Evolutionary conservation across 2,113 vertebrate species (phyloP).

Genomic region (Mystacornis crossleyi): DNA sequence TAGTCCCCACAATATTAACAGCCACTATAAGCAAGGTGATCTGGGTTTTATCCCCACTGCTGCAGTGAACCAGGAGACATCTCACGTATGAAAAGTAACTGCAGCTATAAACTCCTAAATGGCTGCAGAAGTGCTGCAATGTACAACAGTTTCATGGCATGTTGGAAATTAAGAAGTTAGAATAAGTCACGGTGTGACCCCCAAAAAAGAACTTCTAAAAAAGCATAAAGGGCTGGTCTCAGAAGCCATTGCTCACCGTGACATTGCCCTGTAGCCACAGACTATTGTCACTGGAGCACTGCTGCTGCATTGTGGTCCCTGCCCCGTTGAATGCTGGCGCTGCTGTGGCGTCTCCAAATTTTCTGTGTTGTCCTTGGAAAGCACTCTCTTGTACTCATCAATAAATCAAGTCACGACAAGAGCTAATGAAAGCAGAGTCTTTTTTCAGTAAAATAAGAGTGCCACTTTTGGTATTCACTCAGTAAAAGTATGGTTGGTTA

Average conservation of each 20-base stretch:
- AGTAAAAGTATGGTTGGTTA: neutral
- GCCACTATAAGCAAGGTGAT: neutral
- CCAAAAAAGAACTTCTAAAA: neutral
- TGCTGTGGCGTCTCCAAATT: neutral
- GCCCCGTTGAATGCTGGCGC: neutral
- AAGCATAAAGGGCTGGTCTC: neutral
- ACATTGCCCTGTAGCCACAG: neutral
- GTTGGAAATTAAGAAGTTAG: neutral
- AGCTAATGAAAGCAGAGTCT: neutral
- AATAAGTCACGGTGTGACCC: neutral
- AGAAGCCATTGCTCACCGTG: neutral
- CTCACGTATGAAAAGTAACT: neutral
- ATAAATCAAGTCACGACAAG: neutral
- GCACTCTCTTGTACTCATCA: neutral
- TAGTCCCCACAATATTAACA: neutral
- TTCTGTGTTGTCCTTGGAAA: neutral
- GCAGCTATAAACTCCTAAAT: neutral
- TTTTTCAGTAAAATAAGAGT: neutral
- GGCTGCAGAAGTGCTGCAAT: neutral
- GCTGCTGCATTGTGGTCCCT: neutral
- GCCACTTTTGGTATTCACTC: neutral
- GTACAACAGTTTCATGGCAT: neutral
- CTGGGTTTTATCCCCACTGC: neutral
- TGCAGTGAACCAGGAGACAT: neutral
- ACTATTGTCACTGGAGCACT: neutral